These are phyloP conservation scores for Leistus spinibarbis DNA, from an alignment of 2,888 invertebrate species.

Conservation along the genomic window DNA sequence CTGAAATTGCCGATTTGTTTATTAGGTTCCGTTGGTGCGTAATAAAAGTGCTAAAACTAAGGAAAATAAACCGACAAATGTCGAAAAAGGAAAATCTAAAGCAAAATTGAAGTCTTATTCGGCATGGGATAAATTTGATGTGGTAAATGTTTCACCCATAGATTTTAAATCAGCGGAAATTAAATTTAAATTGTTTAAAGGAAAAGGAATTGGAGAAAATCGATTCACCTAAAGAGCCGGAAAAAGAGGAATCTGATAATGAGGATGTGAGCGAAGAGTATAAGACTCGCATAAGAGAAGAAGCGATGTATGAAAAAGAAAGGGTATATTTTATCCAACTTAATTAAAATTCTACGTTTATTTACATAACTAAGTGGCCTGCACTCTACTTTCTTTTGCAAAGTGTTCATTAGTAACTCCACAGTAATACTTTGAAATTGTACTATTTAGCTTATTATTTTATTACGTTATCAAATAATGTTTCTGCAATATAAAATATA, in stretches of 20 bases:
- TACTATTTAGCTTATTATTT: no score
- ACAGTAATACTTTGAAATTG: no score
- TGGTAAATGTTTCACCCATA: conserved; percentile 44
- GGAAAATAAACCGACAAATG: conserved; percentile 38
- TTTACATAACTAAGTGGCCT: no score
- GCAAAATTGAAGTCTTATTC: conserved; percentile 68
- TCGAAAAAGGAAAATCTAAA: conserved; percentile 42
- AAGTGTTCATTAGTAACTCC: no score
- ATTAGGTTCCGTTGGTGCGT: conserved; percentile 20
- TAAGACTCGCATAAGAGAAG: conserved; percentile 63
- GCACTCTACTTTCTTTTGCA: no score
- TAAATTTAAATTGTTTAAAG: conserved; percentile 47
- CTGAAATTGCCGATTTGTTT: neutral
- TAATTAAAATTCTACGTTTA: neutral
- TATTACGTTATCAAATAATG: no score
- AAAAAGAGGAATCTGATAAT: conserved; percentile 48
- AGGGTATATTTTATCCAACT: conserved; percentile 57
- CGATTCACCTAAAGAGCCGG: conserved; percentile 61
- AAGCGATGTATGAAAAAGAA: conserved; percentile 73
- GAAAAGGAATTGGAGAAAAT: conserved; percentile 70
- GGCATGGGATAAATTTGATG: conserved; percentile 82
- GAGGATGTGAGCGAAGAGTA: conserved; percentile 60
- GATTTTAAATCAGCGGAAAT: conserved; percentile 25
- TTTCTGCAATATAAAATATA: no score
- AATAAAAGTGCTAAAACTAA: conserved; percentile 38